These are phyloP conservation scores for Aythya fuligula DNA, from an alignment of 2,797 vertebrate species.

Conservation along the genomic window DNA sequence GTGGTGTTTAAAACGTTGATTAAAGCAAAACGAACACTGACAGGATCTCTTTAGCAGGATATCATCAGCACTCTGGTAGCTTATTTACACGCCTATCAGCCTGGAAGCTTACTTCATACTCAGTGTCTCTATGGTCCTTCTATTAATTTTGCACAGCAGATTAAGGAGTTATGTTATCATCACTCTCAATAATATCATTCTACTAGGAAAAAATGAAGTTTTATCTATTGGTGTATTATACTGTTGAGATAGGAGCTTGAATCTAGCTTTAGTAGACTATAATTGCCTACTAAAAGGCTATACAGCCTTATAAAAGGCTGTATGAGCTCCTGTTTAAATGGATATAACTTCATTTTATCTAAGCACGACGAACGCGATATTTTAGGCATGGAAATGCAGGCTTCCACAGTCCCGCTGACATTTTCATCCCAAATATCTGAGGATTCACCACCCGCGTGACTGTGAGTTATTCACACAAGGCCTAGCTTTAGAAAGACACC, in stretches of 20 bases:
- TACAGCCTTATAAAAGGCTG: too few species aligned
- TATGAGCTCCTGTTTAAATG: not conserved
- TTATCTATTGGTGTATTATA: not conserved
- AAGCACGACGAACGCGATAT: fast-evolving
- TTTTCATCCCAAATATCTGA: not conserved
- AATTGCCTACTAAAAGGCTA: too few species aligned
- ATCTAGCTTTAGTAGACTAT: not conserved
- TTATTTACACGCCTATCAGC: not conserved
- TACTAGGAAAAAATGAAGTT: not conserved
- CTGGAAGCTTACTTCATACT: not conserved
- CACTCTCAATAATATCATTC: not conserved
- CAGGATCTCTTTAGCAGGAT: not conserved
- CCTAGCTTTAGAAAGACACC: not conserved
- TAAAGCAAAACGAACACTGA: not conserved
- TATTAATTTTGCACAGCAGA: not conserved
- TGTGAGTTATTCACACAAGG: fast-evolving
- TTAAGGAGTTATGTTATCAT: not conserved
- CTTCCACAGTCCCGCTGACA: not conserved
- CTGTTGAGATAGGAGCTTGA: fast-evolving
- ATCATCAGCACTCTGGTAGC: not conserved
- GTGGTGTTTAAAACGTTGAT: not conserved
- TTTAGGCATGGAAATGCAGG: not conserved
- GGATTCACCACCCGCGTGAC: not conserved
- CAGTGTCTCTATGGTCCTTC: not conserved
- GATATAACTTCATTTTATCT: fast-evolving